These are phyloP conservation scores for Diogma glabrata DNA, from an alignment of 2,888 invertebrate species.

Conservation along the genomic window DNA sequence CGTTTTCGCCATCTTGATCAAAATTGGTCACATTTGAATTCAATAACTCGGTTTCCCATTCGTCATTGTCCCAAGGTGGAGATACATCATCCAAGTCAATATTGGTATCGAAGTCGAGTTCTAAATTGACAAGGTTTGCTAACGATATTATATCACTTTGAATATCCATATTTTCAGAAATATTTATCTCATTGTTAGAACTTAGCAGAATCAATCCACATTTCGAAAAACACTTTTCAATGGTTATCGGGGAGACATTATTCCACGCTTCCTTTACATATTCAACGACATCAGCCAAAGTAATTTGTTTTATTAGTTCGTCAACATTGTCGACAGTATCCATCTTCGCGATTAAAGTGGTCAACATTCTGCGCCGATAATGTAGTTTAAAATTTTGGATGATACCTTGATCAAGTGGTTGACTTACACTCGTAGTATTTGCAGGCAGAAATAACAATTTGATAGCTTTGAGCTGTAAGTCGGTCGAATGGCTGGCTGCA, in stretches of 20 bases:
- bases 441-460: background rate
- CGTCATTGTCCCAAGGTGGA: background rate
- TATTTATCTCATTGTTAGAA: background rate
- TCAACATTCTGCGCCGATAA: background rate
- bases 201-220: background rate
- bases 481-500: conserved; percentile 2
- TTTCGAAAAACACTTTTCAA: background rate
- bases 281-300: background rate
- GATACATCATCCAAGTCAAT: background rate
- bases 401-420: background rate
- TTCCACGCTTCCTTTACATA: background rate
- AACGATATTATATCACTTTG: background rate
- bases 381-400: background rate
- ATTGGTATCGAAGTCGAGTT: background rate
- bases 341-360: background rate
- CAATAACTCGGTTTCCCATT: background rate
- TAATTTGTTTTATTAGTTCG: background rate
- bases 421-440: background rate
- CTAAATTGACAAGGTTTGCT: background rate
- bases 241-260: background rate
- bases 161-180: background rate
- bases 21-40: background rate
- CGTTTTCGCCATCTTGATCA: background rate
- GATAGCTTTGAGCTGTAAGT: background rate
- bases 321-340: background rate